Base-by-base conservation (phyloP, 1,140 invertebrate species). In the Orius insidiosus region DNA sequence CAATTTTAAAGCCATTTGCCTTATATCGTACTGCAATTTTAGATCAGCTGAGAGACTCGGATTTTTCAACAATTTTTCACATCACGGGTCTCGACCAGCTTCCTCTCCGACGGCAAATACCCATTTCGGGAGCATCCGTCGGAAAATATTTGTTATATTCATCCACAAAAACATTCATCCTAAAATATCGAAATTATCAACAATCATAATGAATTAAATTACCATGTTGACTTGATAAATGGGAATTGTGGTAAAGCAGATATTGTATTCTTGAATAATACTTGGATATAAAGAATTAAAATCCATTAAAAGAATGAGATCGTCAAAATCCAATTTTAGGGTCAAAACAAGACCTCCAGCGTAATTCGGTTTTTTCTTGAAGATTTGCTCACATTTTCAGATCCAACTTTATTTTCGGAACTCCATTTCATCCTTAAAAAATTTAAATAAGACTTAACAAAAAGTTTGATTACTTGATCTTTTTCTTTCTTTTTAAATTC, bases 241-340 rank as follows among this genome's bases (percentile, higher is more conserved):
- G 11, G 71, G 61, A 3, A 94, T 74, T 1, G 95, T 99, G 0
- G 95, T 98, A 58, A 98, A 99, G 62, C 96, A 99, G 50, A 99
- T 88, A 64, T 99, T 99, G 59, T 89, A 99, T 59, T 99, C 96
- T 63, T 98, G 94, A 55, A 99, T 99, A 52, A 99, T 99, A 58
- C 92, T 97, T 0, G 96, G 96, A 67, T 99, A 99, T 16, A 99
- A 64, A 13, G 92, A 97, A 67, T 98, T 99, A 62, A 98, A 99
- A 59, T 99, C 96, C 83, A 99, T 88, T 2, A 99, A 63, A 35
- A 99, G 65, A 51, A 98, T 85, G 43, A 79, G 76, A 60, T 83
- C 90, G 57, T 98, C 92, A 63, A 53, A 98, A 93, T 9, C 95
- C 95, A 62, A 83, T 83, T 61, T 96, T 94, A 0, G 96, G 96